These are phyloP conservation scores for Ceuthmochares aereus DNA, from an alignment of 2,113 vertebrate genomes.

Conservation along the genomic window DNA sequence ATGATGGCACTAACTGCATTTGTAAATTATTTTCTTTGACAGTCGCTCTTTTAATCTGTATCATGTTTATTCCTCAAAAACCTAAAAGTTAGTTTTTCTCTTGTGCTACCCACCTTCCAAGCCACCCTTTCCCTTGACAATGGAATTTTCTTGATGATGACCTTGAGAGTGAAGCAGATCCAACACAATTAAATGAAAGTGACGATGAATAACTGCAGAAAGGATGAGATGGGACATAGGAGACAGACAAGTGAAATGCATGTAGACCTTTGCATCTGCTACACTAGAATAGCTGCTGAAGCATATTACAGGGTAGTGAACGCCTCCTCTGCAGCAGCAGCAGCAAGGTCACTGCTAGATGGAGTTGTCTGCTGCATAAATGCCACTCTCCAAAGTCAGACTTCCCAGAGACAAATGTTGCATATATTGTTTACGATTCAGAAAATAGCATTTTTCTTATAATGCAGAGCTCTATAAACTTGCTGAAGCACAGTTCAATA, in stretches of 20 bases:
- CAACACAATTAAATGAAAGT: slow-evolving; percentile 22
- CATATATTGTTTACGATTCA: neutral
- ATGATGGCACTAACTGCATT: neutral
- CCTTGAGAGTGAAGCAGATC: slow-evolving; percentile 39
- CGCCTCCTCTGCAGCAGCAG: neutral
- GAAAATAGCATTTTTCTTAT: slow-evolving; percentile 1
- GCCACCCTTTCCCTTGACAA: neutral
- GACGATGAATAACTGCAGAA: slow-evolving; percentile 34
- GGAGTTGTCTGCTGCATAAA: neutral
- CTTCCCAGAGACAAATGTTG: neutral
- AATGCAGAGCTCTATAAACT: neutral
- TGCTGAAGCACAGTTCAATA: neutral
- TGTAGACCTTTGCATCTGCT: slow-evolving; percentile 19
- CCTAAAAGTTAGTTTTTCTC: neutral
- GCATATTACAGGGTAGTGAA: neutral
- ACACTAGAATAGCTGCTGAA: slow-evolving; percentile 19
- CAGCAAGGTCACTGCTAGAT: slow-evolving; percentile 36
- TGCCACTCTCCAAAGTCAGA: neutral
- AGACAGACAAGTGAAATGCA: slow-evolving; percentile 8
- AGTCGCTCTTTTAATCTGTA: neutral
- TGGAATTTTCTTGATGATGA: neutral
- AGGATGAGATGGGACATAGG: slow-evolving; percentile 10
- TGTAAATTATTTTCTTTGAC: neutral
- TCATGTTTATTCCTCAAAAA: neutral
- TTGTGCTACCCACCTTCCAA: neutral